These are phyloP conservation scores for Cyphomyrmex costatus DNA, from an alignment of 1,140 invertebrate genomes.

Conservation along the genomic window DNA sequence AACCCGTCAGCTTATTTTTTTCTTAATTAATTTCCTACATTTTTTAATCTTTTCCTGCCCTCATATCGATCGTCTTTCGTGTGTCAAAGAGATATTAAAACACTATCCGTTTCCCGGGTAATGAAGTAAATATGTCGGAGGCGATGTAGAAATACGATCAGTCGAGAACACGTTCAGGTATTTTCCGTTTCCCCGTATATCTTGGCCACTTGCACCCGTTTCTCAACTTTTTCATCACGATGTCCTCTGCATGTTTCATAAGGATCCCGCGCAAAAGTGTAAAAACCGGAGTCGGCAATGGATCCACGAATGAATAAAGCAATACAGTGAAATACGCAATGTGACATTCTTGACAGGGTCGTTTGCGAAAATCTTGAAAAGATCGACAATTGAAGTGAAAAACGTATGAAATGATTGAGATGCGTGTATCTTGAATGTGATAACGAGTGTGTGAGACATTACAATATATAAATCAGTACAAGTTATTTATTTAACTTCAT, in stretches of 20 bases:
- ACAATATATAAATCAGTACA: neutral
- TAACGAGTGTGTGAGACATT: neutral
- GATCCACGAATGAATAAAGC: constrained; percentile 71
- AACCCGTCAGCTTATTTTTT: neutral
- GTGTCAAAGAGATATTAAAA: constrained; percentile 69
- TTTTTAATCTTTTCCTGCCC: neutral
- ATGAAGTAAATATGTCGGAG: constrained; percentile 64
- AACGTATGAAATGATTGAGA: neutral
- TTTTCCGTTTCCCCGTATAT: constrained; percentile 76
- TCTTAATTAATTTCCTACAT: constrained; percentile 13
- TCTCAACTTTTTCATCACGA: constrained; percentile 77
- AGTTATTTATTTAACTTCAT: constrained; percentile 3
- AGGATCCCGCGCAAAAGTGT: constrained; percentile 72
- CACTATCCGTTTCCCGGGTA: constrained; percentile 43
- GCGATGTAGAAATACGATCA: constrained; percentile 74
- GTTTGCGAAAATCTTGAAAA: constrained; percentile 10
- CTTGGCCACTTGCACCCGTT: constrained; percentile 77
- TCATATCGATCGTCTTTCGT: constrained; percentile 38
- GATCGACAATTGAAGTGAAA: neutral
- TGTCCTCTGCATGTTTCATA: constrained; percentile 77
- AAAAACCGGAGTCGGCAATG: constrained; percentile 72
- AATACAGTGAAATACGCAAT: constrained; percentile 48
- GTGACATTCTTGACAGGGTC: neutral
- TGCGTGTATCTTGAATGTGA: neutral
- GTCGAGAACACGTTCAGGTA: constrained; percentile 72